phyloP scores from a whole-genome alignment of 2,113 vertebrate species.

The Paratilapia polleni region DNA sequence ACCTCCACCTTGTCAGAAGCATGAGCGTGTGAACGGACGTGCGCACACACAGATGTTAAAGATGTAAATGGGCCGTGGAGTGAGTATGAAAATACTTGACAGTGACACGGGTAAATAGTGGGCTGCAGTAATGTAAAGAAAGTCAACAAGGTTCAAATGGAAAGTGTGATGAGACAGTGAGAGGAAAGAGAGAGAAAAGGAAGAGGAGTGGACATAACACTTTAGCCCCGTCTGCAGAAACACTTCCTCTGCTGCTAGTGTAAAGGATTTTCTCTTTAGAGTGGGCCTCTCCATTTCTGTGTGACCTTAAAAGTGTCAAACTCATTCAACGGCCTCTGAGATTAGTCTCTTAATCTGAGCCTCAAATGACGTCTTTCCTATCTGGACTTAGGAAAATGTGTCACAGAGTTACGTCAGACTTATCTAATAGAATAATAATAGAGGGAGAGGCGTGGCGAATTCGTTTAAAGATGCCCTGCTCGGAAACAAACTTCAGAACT shows the following conservation, averaged over 20 bases:
- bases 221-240: not conserved
- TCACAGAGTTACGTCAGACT: not conserved
- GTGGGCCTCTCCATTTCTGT: not conserved
- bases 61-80: not conserved
- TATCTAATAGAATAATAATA: not conserved
- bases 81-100: slow-evolving; percentile 4
- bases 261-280: not conserved
- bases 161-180: not conserved
- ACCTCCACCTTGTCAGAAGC: not conserved
- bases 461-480: not conserved
- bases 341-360: slow-evolving; percentile 7
- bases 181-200: no score
- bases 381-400: slow-evolving; percentile 5
- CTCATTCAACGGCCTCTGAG: not conserved
- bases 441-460: not conserved
- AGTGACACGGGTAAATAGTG: not conserved
- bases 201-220: not conserved
- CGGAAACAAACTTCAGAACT: not conserved
- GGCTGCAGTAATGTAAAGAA: slow-evolving; percentile 4
- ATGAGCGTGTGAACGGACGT: not conserved
- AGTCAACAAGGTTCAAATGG: not conserved
- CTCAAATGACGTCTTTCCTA: not conserved
- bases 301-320: not conserved
- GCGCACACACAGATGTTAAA: not conserved
- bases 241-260: not conserved